Conservation (phyloP, 2,113 vertebrate genomes). For the Chloropsis hardwickii region DNA sequence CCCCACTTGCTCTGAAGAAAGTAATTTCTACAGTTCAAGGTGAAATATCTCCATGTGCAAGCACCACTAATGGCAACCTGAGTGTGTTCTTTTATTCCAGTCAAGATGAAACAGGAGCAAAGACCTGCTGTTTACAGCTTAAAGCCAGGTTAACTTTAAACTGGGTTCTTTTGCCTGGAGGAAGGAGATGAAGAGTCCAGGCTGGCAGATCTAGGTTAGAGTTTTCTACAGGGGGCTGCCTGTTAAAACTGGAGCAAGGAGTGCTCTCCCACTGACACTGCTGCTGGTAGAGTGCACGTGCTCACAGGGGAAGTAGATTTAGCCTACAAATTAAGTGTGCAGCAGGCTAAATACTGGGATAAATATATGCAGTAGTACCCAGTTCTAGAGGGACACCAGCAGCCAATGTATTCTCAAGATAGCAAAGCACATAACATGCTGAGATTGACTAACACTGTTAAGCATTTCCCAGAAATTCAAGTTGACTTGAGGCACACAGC, state of each 20-base stretch:
- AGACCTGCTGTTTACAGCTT: background rate
- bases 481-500: background rate
- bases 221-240: background rate
- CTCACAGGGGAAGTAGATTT: background rate
- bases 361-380: background rate
- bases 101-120: background rate
- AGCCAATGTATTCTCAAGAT: background rate
- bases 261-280: background rate
- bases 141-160: background rate
- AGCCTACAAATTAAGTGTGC: background rate
- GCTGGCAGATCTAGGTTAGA: background rate
- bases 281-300: rapidly evolving
- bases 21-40: background rate
- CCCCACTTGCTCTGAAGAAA: background rate
- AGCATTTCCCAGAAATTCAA: background rate
- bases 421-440: background rate
- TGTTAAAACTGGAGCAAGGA: background rate
- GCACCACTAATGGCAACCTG: background rate
- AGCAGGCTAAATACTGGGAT: background rate
- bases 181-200: background rate
- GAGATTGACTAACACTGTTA: background rate
- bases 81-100: background rate
- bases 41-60: background rate
- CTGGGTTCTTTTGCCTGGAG: background rate
- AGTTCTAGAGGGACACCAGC: background rate